These are phyloP conservation scores for Coleophora deauratella DNA, from an alignment of 2,888 invertebrate genomes.

Conservation along the genomic window DNA sequence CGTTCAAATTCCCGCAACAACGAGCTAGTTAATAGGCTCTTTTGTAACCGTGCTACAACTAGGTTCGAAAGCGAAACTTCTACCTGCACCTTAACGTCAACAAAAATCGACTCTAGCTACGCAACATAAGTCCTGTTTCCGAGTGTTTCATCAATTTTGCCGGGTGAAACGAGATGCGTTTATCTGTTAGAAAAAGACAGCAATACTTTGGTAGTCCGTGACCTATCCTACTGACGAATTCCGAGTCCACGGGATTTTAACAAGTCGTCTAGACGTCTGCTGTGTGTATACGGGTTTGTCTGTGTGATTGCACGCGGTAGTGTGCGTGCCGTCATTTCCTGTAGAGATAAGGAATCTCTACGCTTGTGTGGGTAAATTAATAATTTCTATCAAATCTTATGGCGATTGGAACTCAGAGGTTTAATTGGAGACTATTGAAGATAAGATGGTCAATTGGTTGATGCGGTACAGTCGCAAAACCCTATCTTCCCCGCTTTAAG, in stretches of 20 bases:
- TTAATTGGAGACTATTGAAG: no score
- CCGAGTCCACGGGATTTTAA: slow-evolving; percentile 66
- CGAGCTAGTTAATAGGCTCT: slow-evolving; percentile 25
- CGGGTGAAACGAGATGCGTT: slow-evolving; percentile 28
- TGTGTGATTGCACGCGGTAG: background rate
- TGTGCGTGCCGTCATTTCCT: background rate
- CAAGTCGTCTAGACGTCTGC: slow-evolving; percentile 61
- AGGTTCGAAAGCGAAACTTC: slow-evolving; percentile 71
- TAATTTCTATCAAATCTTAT: no score
- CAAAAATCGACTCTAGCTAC: slow-evolving; percentile 13
- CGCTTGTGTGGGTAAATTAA: no score
- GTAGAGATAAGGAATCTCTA: background rate
- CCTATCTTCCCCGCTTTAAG: no score
- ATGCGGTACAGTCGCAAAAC: no score
- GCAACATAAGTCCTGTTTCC: slow-evolving; percentile 28
- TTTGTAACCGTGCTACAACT: slow-evolving; percentile 19
- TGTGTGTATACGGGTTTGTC: background rate
- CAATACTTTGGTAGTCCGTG: slow-evolving; percentile 59
- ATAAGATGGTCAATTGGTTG: no score
- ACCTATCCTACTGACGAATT: slow-evolving; percentile 74
- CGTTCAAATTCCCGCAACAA: slow-evolving; percentile 13
- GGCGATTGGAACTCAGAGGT: no score
- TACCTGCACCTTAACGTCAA: slow-evolving; percentile 39
- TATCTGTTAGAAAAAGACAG: slow-evolving; percentile 39
- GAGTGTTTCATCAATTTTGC: slow-evolving; percentile 16